Evolutionary conservation across 2,888 invertebrate genomes (phyloP).

Genomic region (Caenorhabditis zanzibari): DNA sequence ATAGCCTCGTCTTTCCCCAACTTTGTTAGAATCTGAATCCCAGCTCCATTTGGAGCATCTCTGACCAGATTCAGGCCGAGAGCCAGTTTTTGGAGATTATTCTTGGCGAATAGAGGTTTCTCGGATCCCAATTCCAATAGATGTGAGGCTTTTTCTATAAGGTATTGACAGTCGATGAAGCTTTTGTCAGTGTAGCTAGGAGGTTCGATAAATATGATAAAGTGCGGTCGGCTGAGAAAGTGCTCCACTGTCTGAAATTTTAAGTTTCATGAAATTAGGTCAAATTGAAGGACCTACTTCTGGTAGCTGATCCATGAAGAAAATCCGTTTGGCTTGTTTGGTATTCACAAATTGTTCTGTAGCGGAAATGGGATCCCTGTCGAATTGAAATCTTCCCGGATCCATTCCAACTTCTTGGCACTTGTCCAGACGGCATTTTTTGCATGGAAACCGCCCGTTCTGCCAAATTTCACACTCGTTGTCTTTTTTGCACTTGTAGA

Average conservation of each 20-base stretch:
- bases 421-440: conserved; percentile 62
- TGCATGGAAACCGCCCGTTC: conserved; percentile 57
- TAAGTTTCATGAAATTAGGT: too few relatives aligned
- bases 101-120: conserved; percentile 51
- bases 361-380: conserved; percentile 52
- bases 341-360: conserved; percentile 42
- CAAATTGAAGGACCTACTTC: not conserved
- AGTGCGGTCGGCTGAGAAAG: conserved; percentile 51
- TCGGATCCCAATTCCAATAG: conserved; percentile 37
- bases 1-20: conserved; percentile 48
- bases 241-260: conserved; percentile 43
- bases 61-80: conserved; percentile 37
- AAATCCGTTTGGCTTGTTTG: not conserved
- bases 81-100: conserved; percentile 36
- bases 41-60: not conserved
- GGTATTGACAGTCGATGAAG: conserved; percentile 50
- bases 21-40: conserved; percentile 27
- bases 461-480: conserved; percentile 58
- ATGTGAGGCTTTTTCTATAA: conserved; percentile 46
- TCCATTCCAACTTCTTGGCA: conserved; percentile 68
- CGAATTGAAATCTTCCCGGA: conserved; percentile 56
- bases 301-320: conserved; percentile 7
- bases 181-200: conserved; percentile 17
- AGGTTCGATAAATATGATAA: conserved; percentile 43
- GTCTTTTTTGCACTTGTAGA: conserved; percentile 51